phyloP scores from a whole-genome alignment of 2,113 vertebrate species.

The Pica pica region DNA sequence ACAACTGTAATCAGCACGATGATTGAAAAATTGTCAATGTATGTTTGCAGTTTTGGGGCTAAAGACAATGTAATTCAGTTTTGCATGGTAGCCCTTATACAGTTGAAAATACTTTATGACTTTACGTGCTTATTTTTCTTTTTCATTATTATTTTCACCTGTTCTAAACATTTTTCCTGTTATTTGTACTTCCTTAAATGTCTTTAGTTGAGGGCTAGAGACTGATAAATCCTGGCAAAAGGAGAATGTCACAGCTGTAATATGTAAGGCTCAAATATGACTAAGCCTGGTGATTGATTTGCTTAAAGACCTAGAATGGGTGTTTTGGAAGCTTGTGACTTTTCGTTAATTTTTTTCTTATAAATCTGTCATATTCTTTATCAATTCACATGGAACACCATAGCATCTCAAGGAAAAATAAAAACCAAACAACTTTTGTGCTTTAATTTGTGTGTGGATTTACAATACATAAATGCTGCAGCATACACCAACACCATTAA shows the following conservation, averaged over 20 bases:
- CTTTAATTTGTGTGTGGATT: neutral
- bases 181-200: neutral
- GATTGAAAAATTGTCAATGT: neutral
- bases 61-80: neutral
- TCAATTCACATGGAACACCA: neutral
- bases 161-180: neutral
- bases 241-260: neutral
- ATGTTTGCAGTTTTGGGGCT: neutral
- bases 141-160: neutral
- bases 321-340: neutral
- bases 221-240: neutral
- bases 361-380: neutral
- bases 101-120: neutral
- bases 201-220: neutral
- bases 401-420: neutral
- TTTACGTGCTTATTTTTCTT: neutral
- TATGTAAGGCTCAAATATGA: neutral
- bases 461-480: neutral
- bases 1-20: neutral
- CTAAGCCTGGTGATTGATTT: neutral
- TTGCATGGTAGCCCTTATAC: neutral
- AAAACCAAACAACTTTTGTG: neutral
- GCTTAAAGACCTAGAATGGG: neutral
- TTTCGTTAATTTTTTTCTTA: neutral
- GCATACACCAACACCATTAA: neutral